phyloP scores from a whole-genome alignment of 2,113 vertebrate species.

The Turnix velox region DNA sequence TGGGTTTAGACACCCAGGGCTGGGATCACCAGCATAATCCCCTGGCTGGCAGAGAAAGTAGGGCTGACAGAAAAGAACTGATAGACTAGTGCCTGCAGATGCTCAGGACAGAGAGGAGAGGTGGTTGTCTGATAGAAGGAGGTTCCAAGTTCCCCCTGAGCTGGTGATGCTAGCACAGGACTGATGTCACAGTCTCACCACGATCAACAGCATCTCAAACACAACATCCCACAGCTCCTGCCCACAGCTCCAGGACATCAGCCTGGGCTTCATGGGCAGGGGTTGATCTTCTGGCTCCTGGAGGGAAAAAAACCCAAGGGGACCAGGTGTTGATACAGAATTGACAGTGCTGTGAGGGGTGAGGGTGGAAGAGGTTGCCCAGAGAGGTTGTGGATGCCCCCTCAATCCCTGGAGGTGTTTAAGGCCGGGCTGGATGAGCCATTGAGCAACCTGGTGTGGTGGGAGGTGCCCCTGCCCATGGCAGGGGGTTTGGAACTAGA shows the following conservation, averaged over 20 bases:
- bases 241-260: neutral
- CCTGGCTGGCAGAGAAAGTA: neutral
- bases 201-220: neutral
- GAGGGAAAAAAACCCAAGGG: neutral
- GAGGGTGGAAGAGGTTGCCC: too few species aligned
- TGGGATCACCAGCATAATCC: neutral
- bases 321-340: neutral
- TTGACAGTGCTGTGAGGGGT: too few species aligned
- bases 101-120: neutral
- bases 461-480: too few species aligned
- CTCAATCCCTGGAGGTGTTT: too few species aligned
- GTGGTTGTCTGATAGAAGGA: accelerated
- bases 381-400: too few species aligned
- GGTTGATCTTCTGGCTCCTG: neutral
- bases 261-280: neutral
- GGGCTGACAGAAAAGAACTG: neutral
- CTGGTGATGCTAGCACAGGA: neutral
- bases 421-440: too few species aligned
- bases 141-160: neutral
- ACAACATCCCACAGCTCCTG: neutral
- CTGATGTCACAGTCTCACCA: neutral
- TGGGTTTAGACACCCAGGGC: neutral
- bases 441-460: too few species aligned
- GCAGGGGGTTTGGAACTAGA: too few species aligned
- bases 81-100: neutral